Evolutionary conservation across 2,797 vertebrate genomes (phyloP).

Genomic region (Tokudaia muenninki): DNA sequence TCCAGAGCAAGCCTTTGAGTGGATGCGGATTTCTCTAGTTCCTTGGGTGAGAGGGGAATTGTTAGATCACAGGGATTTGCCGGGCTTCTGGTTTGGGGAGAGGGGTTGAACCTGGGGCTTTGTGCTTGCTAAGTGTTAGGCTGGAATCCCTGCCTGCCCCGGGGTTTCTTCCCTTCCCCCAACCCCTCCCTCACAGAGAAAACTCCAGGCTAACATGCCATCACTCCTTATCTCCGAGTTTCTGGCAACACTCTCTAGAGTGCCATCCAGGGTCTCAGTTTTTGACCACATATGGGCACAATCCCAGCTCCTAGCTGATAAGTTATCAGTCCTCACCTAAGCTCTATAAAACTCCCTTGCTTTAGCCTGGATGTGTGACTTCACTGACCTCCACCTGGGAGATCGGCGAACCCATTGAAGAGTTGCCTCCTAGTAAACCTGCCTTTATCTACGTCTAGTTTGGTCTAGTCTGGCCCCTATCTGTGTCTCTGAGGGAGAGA

Average conservation of each 20-base stretch:
- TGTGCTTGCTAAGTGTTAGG: not conserved
- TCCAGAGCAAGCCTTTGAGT: not conserved
- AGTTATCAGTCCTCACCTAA: not conserved
- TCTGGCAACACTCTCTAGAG: not conserved
- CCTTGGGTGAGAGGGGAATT: not conserved
- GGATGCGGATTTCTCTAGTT: not conserved
- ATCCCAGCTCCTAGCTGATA: not conserved
- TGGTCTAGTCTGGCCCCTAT: not conserved
- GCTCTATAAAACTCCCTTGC: not conserved
- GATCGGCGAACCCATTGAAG: not conserved
- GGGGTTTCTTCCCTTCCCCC: not conserved
- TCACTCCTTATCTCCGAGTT: not conserved
- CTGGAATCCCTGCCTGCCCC: not conserved
- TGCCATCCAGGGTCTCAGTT: not conserved
- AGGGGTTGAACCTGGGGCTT: not conserved
- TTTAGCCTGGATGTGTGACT: no score
- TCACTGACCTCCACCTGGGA: not conserved
- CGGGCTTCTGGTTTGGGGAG: not conserved
- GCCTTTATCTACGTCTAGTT: not conserved
- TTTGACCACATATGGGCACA: not conserved
- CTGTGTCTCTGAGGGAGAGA: not conserved
- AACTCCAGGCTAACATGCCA: not conserved
- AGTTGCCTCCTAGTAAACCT: not conserved
- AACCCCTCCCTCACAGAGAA: not conserved
- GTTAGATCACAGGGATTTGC: not conserved